Base-by-base conservation (phyloP, 2,888 invertebrate species). In the Steromphala cineraria region DNA sequence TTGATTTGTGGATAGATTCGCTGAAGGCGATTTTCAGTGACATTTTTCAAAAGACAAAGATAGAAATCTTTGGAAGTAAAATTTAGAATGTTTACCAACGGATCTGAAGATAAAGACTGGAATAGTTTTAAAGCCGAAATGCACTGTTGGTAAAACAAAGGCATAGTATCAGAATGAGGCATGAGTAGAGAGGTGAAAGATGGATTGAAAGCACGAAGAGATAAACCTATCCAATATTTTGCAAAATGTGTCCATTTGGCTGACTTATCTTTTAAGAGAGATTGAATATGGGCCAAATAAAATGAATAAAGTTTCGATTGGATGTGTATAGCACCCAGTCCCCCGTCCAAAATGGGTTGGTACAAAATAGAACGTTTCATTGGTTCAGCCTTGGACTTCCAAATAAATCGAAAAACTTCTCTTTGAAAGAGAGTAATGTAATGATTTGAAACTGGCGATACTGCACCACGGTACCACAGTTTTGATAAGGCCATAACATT, bases 401-500 rank as follows among this genome's bases (percentile, higher is more conserved):
- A 83, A 15, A 81, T 67, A 78, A 83, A 81, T 24, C 74, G 52
- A 75, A 81, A 24, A 83, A 17, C 36, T 3, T 75, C 53, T 21
- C 55, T 46, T 36, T 80, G 79, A 79, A 83, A 78, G n/a, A 80
- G 36, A 19, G 52, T 81, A 4, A 81, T 40, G 56, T 81, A 77
- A 55, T 80, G 75, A 17, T 56, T 15, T 46, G 81, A 75, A n/a
- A 81, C 53, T 19, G 74, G 28, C 10, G 24, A 40, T 15, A 81
- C 81, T 1, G 78, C 53, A 8, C 71, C 67, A 75, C 79, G 75
- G 74, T 78, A 81, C 62, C 81, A 78, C 31, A 83, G 46, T 75
- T 80, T 78, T 1, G 83, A 81, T 31, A 81, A 75, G 1, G 75
- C 83, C 36, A 82, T 76, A 17, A 79, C 53, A 53, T 84, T 84